Conservation (phyloP, 2,113 vertebrate species). For the Numenius arquata region DNA sequence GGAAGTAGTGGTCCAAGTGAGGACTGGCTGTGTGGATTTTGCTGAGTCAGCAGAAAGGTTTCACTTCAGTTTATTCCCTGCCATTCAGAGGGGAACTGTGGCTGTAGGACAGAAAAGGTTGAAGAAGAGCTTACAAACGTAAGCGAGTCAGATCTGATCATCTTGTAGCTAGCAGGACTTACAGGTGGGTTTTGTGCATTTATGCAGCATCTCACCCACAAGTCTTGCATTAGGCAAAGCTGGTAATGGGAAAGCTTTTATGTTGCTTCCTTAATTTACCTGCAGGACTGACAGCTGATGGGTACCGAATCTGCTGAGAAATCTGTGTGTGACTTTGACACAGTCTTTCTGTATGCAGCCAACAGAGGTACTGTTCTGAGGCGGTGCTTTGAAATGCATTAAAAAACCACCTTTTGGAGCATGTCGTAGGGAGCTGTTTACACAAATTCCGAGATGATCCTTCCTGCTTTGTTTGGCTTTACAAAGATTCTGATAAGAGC, state of each 20-base stretch:
- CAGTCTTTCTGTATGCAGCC: not conserved
- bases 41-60: slow-evolving; percentile 19
- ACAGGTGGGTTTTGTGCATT: slow-evolving; percentile 4
- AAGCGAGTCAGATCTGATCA: not conserved
- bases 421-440: not conserved
- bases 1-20: not conserved
- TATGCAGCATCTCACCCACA: slow-evolving; percentile 14
- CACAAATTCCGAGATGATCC: accelerated
- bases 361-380: not conserved
- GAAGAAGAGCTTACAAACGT: not conserved
- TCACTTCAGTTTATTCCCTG: not conserved
- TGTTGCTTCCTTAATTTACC: slow-evolving; percentile 17
- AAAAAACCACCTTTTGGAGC: not conserved
- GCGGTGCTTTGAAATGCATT: not conserved
- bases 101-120: not conserved
- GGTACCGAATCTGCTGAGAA: not conserved
- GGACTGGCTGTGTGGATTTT: not conserved
- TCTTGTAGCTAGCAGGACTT: not conserved
- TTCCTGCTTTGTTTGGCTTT: not conserved
- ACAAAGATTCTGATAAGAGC: not conserved
- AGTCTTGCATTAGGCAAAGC: not conserved
- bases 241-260: slow-evolving; percentile 1
- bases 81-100: not conserved
- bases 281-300: not conserved
- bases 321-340: not conserved